Conservation (phyloP, 2,888 invertebrate species). For the Flexamia atlantica region DNA sequence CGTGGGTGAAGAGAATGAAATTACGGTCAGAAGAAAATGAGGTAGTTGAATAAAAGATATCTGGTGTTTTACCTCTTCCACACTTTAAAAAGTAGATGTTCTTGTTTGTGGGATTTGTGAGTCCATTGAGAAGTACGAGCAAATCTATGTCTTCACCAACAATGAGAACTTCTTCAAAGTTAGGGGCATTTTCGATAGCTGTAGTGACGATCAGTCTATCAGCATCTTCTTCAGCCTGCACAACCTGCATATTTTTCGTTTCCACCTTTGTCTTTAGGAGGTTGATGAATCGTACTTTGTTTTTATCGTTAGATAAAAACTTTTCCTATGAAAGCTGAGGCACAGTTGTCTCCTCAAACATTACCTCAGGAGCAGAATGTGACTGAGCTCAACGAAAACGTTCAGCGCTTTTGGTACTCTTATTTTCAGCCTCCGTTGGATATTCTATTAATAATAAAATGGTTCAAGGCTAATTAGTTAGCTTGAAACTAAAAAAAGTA, state of each 20-base stretch:
- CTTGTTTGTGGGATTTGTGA: not conserved
- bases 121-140: conserved; percentile 43
- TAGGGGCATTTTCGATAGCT: conserved; percentile 63
- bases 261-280: conserved; percentile 67
- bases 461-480: too few species aligned
- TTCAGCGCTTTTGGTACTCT: conserved; percentile 36
- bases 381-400: not conserved
- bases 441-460: too few species aligned
- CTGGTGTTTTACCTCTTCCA: conserved; percentile 36
- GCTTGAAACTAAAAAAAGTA: too few species aligned
- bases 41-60: conserved; percentile 45
- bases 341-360: conserved; percentile 66
- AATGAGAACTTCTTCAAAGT: conserved; percentile 48
- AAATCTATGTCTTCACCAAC: conserved; percentile 68
- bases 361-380: conserved; percentile 64
- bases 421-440: conserved; percentile 60
- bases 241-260: conserved; percentile 63
- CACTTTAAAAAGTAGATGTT: conserved; percentile 6
- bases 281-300: conserved; percentile 68
- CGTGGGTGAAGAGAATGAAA: conserved; percentile 52
- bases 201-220: conserved; percentile 68
- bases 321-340: conserved; percentile 67
- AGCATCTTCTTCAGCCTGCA: conserved; percentile 68
- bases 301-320: conserved; percentile 68
- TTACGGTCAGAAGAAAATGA: too few species aligned